A percentile compares a stretch with the other conserved stretches of the same genome.
phyloP scores from a whole-genome alignment of 2,888 invertebrate species.

The Ophonus ardosiacus region DNA sequence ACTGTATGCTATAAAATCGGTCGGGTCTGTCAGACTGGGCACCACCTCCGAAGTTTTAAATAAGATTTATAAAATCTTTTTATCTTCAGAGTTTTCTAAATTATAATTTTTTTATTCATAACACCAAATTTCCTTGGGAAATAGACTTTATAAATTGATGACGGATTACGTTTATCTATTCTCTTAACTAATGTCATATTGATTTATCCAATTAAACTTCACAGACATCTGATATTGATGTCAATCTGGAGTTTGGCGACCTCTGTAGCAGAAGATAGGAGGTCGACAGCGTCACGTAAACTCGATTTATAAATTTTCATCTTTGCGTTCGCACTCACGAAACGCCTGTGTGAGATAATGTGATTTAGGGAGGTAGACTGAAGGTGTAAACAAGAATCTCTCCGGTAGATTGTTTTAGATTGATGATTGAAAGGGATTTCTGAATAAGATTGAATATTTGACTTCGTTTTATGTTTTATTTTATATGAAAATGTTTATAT shows the following conservation, averaged over 20 bases:
- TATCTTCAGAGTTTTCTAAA: too few species aligned
- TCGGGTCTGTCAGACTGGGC: too few species aligned
- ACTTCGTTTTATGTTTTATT: too few species aligned
- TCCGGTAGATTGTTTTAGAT: conserved; percentile 4
- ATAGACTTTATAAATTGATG: not conserved
- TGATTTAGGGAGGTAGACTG: conserved; percentile 14
- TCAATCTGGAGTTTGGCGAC: not conserved
- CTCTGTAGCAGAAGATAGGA: not conserved
- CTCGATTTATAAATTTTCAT: conserved; percentile 47
- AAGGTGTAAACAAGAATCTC: conserved; percentile 3
- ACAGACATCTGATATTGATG: not conserved
- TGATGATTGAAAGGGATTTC: not conserved
- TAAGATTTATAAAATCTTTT: too few species aligned
- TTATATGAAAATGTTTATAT: too few species aligned
- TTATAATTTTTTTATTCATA: too few species aligned
- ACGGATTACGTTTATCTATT: not conserved
- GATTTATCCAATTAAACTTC: not conserved
- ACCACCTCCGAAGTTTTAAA: too few species aligned
- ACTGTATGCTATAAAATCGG: too few species aligned
- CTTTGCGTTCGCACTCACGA: conserved; percentile 22
- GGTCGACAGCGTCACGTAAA: conserved; percentile 21
- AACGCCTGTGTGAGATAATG: conserved; percentile 2
- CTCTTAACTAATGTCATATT: not conserved
- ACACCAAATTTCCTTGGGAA: too few species aligned
- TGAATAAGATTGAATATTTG: too few species aligned